A percentile compares a stretch with the other conserved stretches of the same genome.
Conservation (phyloP, 1,140 invertebrate species). For the Monomorium pharaonis region DNA sequence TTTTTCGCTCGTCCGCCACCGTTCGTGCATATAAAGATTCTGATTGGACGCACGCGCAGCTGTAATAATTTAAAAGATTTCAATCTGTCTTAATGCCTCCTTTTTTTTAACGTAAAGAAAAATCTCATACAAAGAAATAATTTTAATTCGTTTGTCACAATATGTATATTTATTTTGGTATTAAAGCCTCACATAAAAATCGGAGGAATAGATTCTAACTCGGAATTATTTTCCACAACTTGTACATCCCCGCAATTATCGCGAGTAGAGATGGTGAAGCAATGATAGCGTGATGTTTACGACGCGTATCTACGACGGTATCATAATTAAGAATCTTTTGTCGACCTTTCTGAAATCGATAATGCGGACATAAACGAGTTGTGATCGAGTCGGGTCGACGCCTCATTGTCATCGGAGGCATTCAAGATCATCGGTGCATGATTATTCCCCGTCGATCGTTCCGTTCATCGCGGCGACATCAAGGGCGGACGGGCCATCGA, state of each 20-base stretch:
- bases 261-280: conserved; percentile 5
- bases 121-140: neutral
- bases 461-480: conserved; percentile 77
- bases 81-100: too few relatives aligned
- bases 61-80: neutral
- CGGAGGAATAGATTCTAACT: neutral
- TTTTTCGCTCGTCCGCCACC: neutral
- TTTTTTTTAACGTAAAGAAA: neutral
- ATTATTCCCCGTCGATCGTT: conserved; percentile 73
- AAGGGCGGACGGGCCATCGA: conserved; percentile 67
- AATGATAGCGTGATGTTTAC: conserved; percentile 49
- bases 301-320: conserved; percentile 46
- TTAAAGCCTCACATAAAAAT: neutral
- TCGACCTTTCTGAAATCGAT: conserved; percentile 41
- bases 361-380: conserved; percentile 30
- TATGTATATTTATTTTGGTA: neutral
- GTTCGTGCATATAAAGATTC: neutral
- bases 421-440: conserved; percentile 72
- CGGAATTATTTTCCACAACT: conserved; percentile 29
- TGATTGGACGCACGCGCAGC: neutral
- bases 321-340: conserved; percentile 63
- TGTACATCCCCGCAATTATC: conserved; percentile 31
- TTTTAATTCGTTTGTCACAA: neutral
- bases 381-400: conserved; percentile 51
- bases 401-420: conserved; percentile 73